Evolutionary conservation across 2,113 vertebrate species (phyloP).

Genomic region (Panurus biarmicus): DNA sequence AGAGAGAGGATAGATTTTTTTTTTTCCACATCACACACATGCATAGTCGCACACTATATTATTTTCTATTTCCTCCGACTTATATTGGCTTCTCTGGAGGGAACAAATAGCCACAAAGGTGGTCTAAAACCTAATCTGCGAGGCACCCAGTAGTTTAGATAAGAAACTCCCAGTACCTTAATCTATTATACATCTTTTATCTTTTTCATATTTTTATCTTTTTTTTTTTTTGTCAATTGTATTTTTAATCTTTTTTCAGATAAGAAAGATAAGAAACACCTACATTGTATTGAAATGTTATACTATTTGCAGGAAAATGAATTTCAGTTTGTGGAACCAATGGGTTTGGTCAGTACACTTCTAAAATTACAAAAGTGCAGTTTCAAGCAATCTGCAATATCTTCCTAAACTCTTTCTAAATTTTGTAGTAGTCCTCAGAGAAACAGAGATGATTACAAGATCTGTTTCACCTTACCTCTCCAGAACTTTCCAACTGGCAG

Average conservation of each 20-base stretch:
- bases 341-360: not conserved
- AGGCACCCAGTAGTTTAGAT: not conserved
- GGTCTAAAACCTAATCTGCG: not conserved
- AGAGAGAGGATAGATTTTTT: not conserved
- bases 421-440: not conserved
- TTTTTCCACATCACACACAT: not conserved
- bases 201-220: not conserved
- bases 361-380: not conserved
- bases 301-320: not conserved
- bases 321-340: not conserved
- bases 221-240: not conserved
- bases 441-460: not conserved
- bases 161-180: not conserved
- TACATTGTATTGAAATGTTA: not conserved
- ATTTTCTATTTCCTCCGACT: not conserved
- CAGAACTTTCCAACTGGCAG: slow-evolving; percentile 52
- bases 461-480: slow-evolving; percentile 69
- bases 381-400: not conserved
- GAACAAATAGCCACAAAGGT: not conserved
- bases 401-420: not conserved
- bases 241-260: not conserved
- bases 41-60: rapidly evolving
- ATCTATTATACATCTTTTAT: not conserved
- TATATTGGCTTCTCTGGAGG: not conserved
- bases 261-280: not conserved